Conservation (phyloP, 1,140 invertebrate species). For the Ostrea denselamellosa region DNA sequence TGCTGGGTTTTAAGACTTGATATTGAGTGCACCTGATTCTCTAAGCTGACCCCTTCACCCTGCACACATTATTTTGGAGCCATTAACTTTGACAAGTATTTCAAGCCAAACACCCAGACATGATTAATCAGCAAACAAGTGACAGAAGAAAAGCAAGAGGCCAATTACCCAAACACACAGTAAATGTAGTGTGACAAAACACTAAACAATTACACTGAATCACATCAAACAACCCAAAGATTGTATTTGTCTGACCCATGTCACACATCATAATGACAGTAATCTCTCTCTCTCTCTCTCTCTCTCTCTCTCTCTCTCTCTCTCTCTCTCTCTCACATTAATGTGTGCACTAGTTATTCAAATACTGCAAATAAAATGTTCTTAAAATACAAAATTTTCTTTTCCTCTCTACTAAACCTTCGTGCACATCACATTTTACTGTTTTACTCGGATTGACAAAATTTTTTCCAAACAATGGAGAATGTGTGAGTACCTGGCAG, state of each 20-base stretch:
- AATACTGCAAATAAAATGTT: too few species aligned
- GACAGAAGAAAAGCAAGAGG: background rate
- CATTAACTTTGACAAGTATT: background rate
- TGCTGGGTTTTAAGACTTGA: background rate
- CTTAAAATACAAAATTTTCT: too few species aligned
- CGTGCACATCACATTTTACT: too few species aligned
- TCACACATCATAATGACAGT: background rate
- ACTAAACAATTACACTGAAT: slow-evolving; percentile 3
- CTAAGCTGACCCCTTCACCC: background rate
- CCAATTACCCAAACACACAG: background rate
- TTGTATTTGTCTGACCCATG: background rate
- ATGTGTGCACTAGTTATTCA: too few species aligned
- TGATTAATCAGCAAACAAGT: background rate
- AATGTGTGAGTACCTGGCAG: too few species aligned
- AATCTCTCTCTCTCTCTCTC: background rate
- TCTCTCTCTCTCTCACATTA: too few species aligned
- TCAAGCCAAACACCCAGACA: background rate
- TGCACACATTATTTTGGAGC: background rate
- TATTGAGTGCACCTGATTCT: background rate
- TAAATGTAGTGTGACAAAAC: slow-evolving; percentile 16
- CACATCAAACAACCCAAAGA: background rate
- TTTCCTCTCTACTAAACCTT: too few species aligned
- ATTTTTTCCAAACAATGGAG: too few species aligned
- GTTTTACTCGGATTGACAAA: too few species aligned
- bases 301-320: background rate